Conservation (phyloP, 2,797 vertebrate species). For the Halcyon badia region DNA sequence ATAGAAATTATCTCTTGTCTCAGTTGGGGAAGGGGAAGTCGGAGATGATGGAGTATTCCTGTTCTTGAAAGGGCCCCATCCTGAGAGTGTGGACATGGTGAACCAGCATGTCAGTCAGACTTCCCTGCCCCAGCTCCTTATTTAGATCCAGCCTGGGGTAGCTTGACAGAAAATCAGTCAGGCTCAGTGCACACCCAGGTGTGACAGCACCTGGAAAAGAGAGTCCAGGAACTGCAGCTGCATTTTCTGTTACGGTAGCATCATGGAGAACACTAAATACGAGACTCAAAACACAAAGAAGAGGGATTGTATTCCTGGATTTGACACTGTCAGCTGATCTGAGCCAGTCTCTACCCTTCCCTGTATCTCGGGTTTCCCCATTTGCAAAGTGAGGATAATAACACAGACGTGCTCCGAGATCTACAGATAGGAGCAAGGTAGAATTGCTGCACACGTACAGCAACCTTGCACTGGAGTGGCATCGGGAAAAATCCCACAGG, state of each 20-base stretch:
- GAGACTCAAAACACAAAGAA: background rate
- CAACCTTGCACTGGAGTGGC: background rate
- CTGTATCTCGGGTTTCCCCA: background rate
- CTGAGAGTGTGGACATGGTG: slow-evolving; percentile 61
- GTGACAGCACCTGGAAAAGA: background rate
- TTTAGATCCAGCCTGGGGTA: background rate
- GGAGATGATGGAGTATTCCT: slow-evolving; percentile 66
- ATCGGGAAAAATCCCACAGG: background rate
- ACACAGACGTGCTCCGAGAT: fast-evolving
- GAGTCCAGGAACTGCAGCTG: background rate
- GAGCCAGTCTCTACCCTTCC: background rate
- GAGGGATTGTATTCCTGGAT: background rate
- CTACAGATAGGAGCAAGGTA: background rate
- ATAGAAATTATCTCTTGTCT: slow-evolving; percentile 74
- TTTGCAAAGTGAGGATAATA: background rate
- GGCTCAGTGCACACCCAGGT: background rate
- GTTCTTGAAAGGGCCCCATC: slow-evolving; percentile 72
- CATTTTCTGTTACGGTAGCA: background rate
- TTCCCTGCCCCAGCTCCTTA: slow-evolving; percentile 23
- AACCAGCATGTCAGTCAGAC: slow-evolving; percentile 64
- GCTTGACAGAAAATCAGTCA: slow-evolving; percentile 40
- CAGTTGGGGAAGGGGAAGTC: slow-evolving; percentile 73
- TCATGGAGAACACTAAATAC: fast-evolving
- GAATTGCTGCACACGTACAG: background rate
- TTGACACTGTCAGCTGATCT: background rate